A percentile compares a stretch with the other conserved stretches of the same genome.
Conservation (phyloP, 2,113 vertebrate species). For the Porphyrio hochstetteri region DNA sequence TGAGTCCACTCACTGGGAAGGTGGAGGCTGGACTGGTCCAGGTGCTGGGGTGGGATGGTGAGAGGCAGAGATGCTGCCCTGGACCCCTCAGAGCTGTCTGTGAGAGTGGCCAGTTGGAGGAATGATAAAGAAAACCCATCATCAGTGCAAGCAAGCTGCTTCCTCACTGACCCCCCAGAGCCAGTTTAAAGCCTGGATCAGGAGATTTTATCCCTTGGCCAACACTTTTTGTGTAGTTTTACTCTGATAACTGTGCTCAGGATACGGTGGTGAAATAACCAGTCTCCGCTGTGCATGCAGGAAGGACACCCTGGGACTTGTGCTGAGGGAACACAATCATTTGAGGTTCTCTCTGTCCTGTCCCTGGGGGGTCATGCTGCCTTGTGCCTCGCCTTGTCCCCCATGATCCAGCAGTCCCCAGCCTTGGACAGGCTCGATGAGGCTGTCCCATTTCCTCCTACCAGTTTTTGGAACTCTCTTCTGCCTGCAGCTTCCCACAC, state of each 20-base stretch:
- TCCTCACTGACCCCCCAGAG: background rate
- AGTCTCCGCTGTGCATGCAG: background rate
- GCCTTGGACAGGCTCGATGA: background rate
- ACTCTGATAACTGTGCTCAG: background rate
- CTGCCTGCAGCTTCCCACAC: background rate
- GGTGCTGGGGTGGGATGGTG: background rate
- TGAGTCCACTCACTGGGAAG: accelerated
- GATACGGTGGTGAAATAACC: background rate
- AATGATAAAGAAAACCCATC: background rate
- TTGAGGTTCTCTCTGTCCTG: background rate
- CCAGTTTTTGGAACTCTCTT: background rate
- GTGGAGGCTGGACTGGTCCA: background rate
- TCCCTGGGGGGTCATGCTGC: background rate
- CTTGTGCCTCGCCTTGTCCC: background rate
- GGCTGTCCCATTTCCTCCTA: background rate
- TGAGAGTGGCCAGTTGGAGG: background rate
- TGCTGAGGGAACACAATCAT: accelerated
- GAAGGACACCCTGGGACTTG: background rate
- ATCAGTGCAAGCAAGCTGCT: background rate
- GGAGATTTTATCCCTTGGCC: background rate
- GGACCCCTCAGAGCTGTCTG: accelerated
- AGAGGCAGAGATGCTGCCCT: accelerated
- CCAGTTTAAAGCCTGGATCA: slow-evolving; percentile 7
- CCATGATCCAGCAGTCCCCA: background rate
- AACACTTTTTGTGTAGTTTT: background rate